Base-by-base conservation (phyloP, 1,140 invertebrate genomes). In the Drosophila obscura region DNA sequence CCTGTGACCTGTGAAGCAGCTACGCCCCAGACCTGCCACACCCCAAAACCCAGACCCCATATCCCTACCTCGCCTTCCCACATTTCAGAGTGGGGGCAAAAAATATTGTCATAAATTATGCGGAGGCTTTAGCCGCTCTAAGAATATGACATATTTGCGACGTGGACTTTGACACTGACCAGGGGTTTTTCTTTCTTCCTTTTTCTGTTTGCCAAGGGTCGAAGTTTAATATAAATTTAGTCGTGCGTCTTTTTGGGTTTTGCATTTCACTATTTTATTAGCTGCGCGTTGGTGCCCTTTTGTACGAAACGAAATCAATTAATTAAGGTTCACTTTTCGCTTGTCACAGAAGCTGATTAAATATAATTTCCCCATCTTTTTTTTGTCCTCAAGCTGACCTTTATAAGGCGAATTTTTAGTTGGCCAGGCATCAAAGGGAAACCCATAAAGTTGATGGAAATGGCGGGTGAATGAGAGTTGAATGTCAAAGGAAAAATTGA, bases 61-160 rank as follows among this genome's bases (percentile, higher is more conserved):
- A 22, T 19, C 19, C 45, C 22, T 13, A 3, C 53, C 49, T 58
- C 50, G 6, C 5, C 44, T 41, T 31, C 1, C 19, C 19, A 19
- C 19, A 19, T 26, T 55, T 67, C 24, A 1, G 39, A 64, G 43
- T 31, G 9, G 60, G 16, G 68, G 51, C 64, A 41, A 50, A 44
- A 39, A 50, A 69, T 43, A 6, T 19, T 26, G 61, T 60, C 82
- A 87, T 87, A 87, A 87, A 87, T 87, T 82, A 87, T 88, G 72
- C 60, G 49, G 61, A 3, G 4, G 77, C 69, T 84, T 84, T 76
- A 58, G 59, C 50, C 66, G 50, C 50, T 66, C 16, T 61, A 68
- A 74, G 71, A 72, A 88, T 87, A 82, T 87, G 83, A 88, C 83
- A 87, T 88, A 82, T 87, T 88, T 87, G 72, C 52, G 49, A 57